Percentiles rank a stretch among this genome's conserved stretches.
Conservation (phyloP, 2,113 vertebrate species). For the Pseudonaja textilis region DNA sequence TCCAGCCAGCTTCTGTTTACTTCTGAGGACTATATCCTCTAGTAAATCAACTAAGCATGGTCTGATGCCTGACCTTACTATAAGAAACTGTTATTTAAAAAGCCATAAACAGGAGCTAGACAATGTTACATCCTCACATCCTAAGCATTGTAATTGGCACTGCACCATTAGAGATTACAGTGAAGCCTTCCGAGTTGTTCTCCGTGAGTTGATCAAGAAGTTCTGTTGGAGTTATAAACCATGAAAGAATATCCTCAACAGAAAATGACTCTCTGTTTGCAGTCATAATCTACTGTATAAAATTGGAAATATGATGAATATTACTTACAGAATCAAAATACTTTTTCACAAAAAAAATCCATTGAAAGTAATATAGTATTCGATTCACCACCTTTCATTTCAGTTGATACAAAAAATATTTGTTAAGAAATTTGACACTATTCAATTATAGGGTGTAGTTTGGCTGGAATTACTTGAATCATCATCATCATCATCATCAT, state of each 20-base stretch:
- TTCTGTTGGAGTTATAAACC: slow-evolving; percentile 3
- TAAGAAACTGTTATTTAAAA: background rate
- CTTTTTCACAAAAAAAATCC: background rate
- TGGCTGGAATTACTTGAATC: background rate
- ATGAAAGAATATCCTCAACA: background rate
- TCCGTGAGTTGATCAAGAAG: slow-evolving; percentile 12
- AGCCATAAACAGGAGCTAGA: slow-evolving; percentile 46
- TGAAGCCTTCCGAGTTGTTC: background rate
- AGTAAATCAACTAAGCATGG: background rate
- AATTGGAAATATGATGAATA: background rate
- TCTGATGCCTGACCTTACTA: background rate
- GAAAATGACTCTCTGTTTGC: background rate
- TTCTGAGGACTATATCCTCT: background rate
- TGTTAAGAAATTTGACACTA: background rate
- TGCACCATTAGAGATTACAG: slow-evolving; percentile 4
- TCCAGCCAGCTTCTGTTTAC: background rate
- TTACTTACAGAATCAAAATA: background rate
- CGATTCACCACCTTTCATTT: background rate
- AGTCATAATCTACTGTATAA: slow-evolving; percentile 7
- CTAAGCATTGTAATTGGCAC: background rate
- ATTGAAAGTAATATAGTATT: background rate
- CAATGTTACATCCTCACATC: background rate
- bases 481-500: background rate
- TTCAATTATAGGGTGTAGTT: slow-evolving; percentile 5
- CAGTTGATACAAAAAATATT: background rate